Conservation (phyloP, 1,140 invertebrate species). For the Mercenaria mercenaria region DNA sequence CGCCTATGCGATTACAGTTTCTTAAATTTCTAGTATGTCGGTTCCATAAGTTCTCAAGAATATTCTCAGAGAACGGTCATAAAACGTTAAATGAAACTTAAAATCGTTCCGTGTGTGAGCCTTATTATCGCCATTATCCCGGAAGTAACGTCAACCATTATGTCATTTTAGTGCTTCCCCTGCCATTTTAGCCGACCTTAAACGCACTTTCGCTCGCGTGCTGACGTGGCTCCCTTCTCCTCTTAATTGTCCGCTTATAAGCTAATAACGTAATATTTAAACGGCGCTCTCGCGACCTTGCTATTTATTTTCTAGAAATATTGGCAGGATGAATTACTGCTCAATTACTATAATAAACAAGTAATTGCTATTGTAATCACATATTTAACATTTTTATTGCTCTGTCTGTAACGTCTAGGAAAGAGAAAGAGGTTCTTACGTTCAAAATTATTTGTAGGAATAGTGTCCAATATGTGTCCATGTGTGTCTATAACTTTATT, state of each 20-base stretch:
- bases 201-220: not conserved
- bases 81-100: not conserved
- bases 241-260: not conserved
- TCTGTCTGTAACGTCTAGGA: constrained; percentile 1
- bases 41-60: no score
- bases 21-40: no score
- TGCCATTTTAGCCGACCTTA: constrained; percentile 4
- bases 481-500: no score
- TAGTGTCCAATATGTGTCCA: no score
- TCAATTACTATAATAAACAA: constrained; percentile 56
- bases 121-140: constrained; percentile 8
- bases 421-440: not conserved
- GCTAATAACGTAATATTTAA: constrained; percentile 38
- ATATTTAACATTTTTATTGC: constrained; percentile 59
- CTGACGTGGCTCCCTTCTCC: not conserved
- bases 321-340: constrained; percentile 2
- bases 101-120: not conserved
- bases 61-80: no score
- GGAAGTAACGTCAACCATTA: not conserved
- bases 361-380: constrained; percentile 36
- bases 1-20: no score
- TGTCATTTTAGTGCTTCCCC: not conserved
- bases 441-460: not conserved
- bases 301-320: not conserved
- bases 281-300: not conserved